Conservation (phyloP, 2,797 vertebrate species). For the Threskiornis aethiopicus region DNA sequence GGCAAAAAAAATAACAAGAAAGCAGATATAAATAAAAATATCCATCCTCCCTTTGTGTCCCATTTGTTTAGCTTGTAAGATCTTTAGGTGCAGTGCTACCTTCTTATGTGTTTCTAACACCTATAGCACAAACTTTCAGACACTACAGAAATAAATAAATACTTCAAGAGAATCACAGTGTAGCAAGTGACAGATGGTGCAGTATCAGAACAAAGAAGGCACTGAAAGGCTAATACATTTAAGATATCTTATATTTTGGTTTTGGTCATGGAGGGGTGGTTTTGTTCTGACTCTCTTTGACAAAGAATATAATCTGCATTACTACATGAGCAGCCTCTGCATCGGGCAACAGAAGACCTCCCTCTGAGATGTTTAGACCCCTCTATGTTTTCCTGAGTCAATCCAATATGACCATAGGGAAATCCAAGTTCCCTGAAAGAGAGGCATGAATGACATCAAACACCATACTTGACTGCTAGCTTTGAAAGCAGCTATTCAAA, state of each 20-base stretch:
- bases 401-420: not conserved
- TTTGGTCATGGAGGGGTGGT: not conserved
- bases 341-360: not conserved
- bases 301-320: not conserved
- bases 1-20: not conserved
- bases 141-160: not conserved
- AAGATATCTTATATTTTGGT: not conserved
- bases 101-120: not conserved
- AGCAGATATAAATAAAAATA: not conserved
- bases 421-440: not conserved
- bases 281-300: conserved; percentile 1
- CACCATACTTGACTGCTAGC: not conserved
- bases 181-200: not conserved
- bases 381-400: not conserved
- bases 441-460: not conserved
- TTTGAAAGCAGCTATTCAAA: conserved; percentile 20
- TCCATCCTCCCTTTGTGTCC: not conserved
- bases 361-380: not conserved
- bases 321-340: not conserved
- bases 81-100: not conserved
- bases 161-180: not conserved
- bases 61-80: not conserved
- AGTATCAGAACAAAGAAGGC: not conserved
- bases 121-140: not conserved
- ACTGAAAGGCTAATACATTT: not conserved